These are phyloP conservation scores for Meloidogyne exigua DNA, from an alignment of 1,140 invertebrate species.

Conservation along the genomic window DNA sequence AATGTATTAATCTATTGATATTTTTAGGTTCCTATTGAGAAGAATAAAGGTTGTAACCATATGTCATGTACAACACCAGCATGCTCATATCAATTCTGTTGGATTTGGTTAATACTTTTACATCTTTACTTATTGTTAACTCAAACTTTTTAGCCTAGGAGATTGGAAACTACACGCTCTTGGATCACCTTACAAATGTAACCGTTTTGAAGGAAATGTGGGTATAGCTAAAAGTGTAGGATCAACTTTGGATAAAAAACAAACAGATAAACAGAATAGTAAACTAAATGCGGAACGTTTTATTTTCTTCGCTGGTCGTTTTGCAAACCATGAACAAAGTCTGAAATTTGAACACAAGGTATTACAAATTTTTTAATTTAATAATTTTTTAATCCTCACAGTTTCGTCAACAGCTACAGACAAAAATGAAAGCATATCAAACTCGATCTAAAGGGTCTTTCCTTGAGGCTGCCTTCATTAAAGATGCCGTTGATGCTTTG, in stretches of 20 bases:
- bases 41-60: constrained; percentile 98
- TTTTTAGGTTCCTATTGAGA: constrained; percentile 92
- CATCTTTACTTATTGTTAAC: background rate
- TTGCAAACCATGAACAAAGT: constrained; percentile 98
- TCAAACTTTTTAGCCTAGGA: constrained; percentile 72
- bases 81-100: constrained; percentile 95
- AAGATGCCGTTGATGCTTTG: constrained; percentile 83
- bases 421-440: constrained; percentile 98
- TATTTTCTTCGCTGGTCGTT: constrained; percentile 97
- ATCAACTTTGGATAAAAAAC: background rate
- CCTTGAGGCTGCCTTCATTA: constrained; percentile 76
- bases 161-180: constrained; percentile 97
- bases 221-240: constrained; percentile 70
- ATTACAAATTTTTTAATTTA: constrained; percentile 66
- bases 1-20: background rate
- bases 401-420: constrained; percentile 89
- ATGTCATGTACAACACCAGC: constrained; percentile 98
- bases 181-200: constrained; percentile 87
- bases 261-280: constrained; percentile 66
- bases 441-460: constrained; percentile 63
- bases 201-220: constrained; percentile 93
- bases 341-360: constrained; percentile 92
- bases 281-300: constrained; percentile 86
- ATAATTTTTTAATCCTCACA: constrained; percentile 43
- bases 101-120: constrained; percentile 73